Conservation (phyloP, 2,797 vertebrate genomes). For the Natrix natrix region DNA sequence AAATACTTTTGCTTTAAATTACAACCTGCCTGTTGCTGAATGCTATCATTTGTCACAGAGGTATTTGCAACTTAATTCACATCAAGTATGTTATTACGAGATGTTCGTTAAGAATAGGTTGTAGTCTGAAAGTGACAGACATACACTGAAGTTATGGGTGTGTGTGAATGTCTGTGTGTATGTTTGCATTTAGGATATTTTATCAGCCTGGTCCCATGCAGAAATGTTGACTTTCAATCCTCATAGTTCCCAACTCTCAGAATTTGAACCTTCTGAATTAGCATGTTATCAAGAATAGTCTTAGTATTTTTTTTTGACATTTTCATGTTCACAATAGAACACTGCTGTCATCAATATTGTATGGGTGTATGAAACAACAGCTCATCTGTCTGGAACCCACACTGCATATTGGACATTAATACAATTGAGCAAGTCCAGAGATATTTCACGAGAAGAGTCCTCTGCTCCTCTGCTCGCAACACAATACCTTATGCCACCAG, state of each 20-base stretch:
- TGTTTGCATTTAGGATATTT: neutral
- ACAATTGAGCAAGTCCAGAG: too few relatives aligned
- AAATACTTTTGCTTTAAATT: conserved; percentile 52
- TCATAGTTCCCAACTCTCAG: neutral
- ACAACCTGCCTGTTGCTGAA: conserved; percentile 14
- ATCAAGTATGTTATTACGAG: conserved; percentile 14
- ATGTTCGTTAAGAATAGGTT: neutral
- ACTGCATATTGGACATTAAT: too few relatives aligned
- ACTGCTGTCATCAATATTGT: neutral
- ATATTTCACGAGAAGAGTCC: too few relatives aligned
- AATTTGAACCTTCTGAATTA: neutral
- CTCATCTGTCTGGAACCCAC: too few relatives aligned
- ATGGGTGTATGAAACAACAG: neutral
- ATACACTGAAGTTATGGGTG: neutral
- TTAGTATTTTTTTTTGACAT: neutral
- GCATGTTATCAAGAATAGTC: neutral
- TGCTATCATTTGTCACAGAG: conserved; percentile 33
- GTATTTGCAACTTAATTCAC: conserved; percentile 27
- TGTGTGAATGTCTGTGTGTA: neutral
- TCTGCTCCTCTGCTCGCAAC: too few relatives aligned
- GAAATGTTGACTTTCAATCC: neutral
- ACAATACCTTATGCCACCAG: too few relatives aligned
- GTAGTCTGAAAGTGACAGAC: neutral
- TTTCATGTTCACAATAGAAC: neutral
- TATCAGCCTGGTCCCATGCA: neutral